phyloP scores from a whole-genome alignment of 2,113 vertebrate genomes.

The Apteryx owenii region DNA sequence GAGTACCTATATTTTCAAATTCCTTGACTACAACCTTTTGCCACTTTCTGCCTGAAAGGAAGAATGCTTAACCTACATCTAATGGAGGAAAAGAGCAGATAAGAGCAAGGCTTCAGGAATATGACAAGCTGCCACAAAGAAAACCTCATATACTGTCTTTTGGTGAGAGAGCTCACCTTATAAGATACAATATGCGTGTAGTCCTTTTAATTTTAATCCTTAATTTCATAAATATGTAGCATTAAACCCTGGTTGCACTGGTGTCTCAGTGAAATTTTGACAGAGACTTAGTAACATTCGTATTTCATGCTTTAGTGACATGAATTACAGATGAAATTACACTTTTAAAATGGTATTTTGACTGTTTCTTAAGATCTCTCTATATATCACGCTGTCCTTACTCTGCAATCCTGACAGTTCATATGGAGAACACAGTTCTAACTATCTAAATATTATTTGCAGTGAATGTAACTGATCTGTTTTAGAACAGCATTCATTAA shows the following conservation, averaged over 20 bases:
- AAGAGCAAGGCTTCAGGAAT: not conserved
- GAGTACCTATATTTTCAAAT: not conserved
- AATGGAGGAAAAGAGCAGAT: not conserved
- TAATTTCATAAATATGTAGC: not conserved
- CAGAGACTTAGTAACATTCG: not conserved
- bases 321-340: not conserved
- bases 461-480: not conserved
- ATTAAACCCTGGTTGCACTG: not conserved
- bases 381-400: not conserved
- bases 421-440: not conserved
- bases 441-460: not conserved
- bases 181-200: not conserved
- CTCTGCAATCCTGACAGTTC: not conserved
- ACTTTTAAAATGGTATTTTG: not conserved
- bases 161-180: not conserved
- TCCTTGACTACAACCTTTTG: not conserved
- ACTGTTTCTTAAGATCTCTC: not conserved
- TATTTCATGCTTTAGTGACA: not conserved
- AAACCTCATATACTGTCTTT: not conserved
- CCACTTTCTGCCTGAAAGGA: not conserved
- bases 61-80: not conserved
- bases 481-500: conserved; percentile 8
- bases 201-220: not conserved
- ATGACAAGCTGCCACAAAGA: not conserved
- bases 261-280: not conserved